Percentiles rank a stretch among this genome's conserved stretches.
Conservation (phyloP, 2,797 vertebrate species). For the Pachyuromys duprasi region DNA sequence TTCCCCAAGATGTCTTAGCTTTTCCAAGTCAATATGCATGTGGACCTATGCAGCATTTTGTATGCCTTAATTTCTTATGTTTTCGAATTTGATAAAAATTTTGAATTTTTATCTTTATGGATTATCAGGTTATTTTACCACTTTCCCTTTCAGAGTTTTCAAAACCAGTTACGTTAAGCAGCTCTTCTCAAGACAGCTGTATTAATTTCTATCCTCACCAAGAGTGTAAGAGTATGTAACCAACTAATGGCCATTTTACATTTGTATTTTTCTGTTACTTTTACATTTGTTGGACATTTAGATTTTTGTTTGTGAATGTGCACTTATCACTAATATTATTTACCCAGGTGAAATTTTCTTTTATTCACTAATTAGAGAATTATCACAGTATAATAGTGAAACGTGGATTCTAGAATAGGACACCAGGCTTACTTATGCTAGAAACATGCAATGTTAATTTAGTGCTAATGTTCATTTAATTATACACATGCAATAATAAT, state of each 20-base stretch:
- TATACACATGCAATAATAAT: not conserved
- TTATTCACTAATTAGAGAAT: conserved; percentile 1
- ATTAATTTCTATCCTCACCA: not conserved
- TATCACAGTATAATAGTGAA: not conserved
- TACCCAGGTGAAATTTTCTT: not conserved
- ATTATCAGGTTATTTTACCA: not conserved
- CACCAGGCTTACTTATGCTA: not conserved
- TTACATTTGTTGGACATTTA: not conserved
- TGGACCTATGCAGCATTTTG: not conserved
- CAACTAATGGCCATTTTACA: not conserved
- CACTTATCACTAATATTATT: not conserved
- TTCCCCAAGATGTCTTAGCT: not conserved
- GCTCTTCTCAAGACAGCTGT: not conserved
- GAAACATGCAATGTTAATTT: not conserved
- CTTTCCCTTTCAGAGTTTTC: conserved; percentile 24
- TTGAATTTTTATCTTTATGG: not conserved
- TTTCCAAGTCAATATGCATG: not conserved
- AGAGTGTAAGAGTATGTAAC: not conserved
- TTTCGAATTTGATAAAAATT: not conserved
- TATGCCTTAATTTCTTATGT: not conserved
- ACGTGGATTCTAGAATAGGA: not conserved
- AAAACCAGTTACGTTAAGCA: not conserved
- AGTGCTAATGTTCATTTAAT: not conserved
- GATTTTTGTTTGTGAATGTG: not conserved
- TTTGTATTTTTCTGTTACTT: not conserved